Base-by-base conservation (phyloP, 2,888 invertebrate species). In the Pyrrhosoma nymphula region DNA sequence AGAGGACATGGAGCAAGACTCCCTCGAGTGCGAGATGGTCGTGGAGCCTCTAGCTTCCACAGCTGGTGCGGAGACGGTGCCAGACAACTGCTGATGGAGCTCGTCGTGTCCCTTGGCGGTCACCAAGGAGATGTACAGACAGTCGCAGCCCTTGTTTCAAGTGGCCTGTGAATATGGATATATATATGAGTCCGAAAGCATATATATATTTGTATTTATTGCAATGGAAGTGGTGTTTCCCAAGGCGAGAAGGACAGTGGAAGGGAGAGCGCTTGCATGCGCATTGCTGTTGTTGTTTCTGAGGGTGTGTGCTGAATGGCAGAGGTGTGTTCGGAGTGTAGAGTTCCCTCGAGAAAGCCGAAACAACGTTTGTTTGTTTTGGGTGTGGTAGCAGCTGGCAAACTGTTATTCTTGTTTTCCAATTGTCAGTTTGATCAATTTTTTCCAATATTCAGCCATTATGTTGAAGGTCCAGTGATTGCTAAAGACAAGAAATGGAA, bases 1-100 rank as follows among this genome's bases (percentile, higher is more conserved):
- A 90, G 96, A 96, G 60, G 96, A 96, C 95, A 96, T 96, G n/a
- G 96, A 96, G 96, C 96, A 96, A 90, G 96, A 93, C 63, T 93
- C 95, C 16, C 60, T 88, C 26, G 95, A 95, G 47, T 47, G 82
- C 56, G 88, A 95, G 75, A 39, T 47, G 14, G 60, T n/a, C 30
- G 69, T 63, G 30, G 95, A 88, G 88, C 88, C 60, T 88, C 56
- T 82, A 55, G 95, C 60, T 60, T 30, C 95, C n/a, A 95, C 56
- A 60, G 95, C 55, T 14, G 95, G 88, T 23, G 35, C 95, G n/a
- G 63, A 91, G 35, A 30, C 23, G 35, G 30, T 35, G 69, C 93
- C 93, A 26, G 93, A 47, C 56, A n/a, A 47, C 69, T 69, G 93
- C 63, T 93, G 93, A 93, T 63, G 35, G 39, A 35, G 30, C 14